These are phyloP conservation scores for Argyresthia goedartella DNA, from an alignment of 2,888 invertebrate genomes.

Conservation along the genomic window DNA sequence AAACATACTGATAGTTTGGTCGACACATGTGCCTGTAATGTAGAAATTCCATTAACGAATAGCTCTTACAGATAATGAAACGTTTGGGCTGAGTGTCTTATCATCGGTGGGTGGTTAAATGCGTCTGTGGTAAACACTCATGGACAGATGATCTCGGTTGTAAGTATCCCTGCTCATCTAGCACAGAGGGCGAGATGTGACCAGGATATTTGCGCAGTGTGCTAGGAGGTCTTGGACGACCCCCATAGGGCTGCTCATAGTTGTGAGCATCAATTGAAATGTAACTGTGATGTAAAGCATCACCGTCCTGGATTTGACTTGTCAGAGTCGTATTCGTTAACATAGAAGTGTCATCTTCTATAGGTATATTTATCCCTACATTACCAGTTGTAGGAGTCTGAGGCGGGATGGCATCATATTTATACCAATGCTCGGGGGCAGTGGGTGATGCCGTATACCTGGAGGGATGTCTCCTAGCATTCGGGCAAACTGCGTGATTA, in stretches of 20 bases:
- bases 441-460: conserved; percentile 82
- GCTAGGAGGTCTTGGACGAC: conserved; percentile 57
- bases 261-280: conserved; percentile 75
- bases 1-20: conserved; percentile 36
- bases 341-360: conserved; percentile 72
- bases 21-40: conserved; percentile 66
- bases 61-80: conserved; percentile 49
- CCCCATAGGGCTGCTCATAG: conserved; percentile 61
- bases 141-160: conserved; percentile 64
- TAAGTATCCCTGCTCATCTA: conserved; percentile 67
- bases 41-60: conserved; percentile 57
- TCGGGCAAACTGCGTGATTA: conserved; percentile 61
- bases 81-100: conserved; percentile 36
- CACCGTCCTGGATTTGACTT: conserved; percentile 75
- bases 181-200: conserved; percentile 55
- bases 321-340: conserved; percentile 72
- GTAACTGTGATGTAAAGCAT: conserved; percentile 76
- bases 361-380: conserved; percentile 59
- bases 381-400: conserved; percentile 67
- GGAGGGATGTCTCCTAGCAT: conserved; percentile 70
- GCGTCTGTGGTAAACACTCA: conserved; percentile 64
- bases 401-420: conserved; percentile 73
- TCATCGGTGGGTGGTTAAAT: conserved; percentile 59
- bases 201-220: conserved; percentile 56
- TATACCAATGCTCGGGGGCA: conserved; percentile 79